phyloP scores from a whole-genome alignment of 2,888 invertebrate genomes.

The Morinoia aosen region DNA sequence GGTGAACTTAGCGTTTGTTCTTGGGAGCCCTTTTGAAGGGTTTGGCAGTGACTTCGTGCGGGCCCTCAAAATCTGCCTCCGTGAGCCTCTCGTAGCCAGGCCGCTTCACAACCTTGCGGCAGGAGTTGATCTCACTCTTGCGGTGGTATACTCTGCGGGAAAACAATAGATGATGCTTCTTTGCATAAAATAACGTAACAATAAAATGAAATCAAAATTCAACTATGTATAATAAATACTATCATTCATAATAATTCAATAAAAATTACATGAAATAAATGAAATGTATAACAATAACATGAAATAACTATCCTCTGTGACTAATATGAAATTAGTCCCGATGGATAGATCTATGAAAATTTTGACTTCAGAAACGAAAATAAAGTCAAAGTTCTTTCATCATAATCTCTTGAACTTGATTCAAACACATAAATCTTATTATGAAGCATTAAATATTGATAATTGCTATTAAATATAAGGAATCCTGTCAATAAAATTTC shows the following conservation, averaged over 20 bases:
- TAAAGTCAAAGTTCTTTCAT: no score
- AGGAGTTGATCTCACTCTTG: neutral
- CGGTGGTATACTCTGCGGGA: neutral
- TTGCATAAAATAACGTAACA: neutral
- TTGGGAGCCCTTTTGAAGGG: neutral
- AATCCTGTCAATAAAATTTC: no score
- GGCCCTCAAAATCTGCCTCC: constrained; percentile 4
- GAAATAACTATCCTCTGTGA: neutral
- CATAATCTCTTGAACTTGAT: no score
- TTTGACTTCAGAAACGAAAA: neutral
- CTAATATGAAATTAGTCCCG: neutral
- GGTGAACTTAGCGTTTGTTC: neutral
- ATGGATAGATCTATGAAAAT: neutral
- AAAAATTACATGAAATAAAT: no score
- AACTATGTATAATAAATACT: no score
- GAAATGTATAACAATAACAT: neutral
- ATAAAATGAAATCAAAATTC: neutral
- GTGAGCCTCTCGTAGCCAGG: neutral
- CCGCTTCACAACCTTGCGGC: neutral
- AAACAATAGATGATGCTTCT: neutral
- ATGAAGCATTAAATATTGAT: no score
- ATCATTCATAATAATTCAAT: no score
- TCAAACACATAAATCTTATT: no score
- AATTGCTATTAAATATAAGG: no score
- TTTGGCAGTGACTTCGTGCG: constrained; percentile 23